Conservation (phyloP, 2,797 vertebrate species). For the Lithobates sylvaticus region DNA sequence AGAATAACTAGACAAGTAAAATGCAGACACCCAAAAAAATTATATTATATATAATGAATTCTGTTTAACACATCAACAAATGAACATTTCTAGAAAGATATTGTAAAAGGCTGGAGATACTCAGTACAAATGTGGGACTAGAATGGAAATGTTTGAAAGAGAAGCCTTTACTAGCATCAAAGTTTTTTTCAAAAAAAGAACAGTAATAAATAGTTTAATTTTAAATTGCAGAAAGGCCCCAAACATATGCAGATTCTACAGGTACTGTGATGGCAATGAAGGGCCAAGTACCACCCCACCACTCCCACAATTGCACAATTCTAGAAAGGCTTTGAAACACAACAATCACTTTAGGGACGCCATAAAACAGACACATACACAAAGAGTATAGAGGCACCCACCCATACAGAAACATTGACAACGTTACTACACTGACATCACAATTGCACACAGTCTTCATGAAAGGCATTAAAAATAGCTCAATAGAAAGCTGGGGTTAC, state of each 20-base stretch:
- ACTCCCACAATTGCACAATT: slow-evolving; percentile 1
- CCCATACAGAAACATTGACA: neutral
- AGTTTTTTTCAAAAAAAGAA: neutral
- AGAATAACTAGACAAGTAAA: too few species aligned
- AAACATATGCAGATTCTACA: neutral
- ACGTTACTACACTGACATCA: slow-evolving; percentile 19
- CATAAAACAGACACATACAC: neutral
- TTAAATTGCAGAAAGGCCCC: neutral
- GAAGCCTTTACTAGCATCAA: neutral
- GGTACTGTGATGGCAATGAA: neutral
- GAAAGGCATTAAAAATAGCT: neutral
- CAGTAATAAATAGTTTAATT: neutral
- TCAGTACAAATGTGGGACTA: neutral
- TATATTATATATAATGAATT: neutral
- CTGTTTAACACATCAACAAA: neutral
- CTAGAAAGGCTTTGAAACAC: neutral
- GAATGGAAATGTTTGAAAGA: neutral
- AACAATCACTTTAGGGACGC: neutral
- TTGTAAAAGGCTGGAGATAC: slow-evolving; percentile 37
- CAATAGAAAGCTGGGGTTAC: neutral
- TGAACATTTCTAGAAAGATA: neutral
- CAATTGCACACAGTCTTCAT: neutral
- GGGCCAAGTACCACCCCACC: neutral
- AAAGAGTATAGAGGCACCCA: neutral
- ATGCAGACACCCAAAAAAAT: neutral